Evolutionary conservation across 64 coral and sea anemone species (phyloP).

Genomic region (Montipora efflorescens): DNA sequence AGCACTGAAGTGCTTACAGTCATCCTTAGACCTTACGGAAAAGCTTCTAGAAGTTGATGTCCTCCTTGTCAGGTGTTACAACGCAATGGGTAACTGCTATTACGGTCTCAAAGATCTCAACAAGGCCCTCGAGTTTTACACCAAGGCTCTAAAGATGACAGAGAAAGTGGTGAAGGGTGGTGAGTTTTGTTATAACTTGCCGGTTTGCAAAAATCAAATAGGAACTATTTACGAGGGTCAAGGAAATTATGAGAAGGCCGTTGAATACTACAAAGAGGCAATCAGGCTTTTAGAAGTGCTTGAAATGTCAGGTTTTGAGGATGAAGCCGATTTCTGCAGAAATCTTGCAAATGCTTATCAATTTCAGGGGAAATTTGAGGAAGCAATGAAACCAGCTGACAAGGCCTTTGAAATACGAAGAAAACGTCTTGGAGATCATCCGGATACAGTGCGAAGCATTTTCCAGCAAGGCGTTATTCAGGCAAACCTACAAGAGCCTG

Average conservation of each 20-base stretch:
- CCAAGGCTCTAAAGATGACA: conserved; percentile 26
- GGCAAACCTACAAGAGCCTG: neutral
- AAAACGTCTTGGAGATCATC: conserved; percentile 17
- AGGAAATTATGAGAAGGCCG: conserved; percentile 11
- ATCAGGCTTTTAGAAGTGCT: conserved; percentile 36
- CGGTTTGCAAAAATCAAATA: conserved; percentile 45
- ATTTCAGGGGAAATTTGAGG: neutral
- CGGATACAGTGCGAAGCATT: conserved; percentile 35
- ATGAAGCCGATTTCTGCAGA: conserved; percentile 25
- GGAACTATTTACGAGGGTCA: neutral
- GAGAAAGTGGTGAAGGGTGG: neutral
- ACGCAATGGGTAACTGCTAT: conserved; percentile 61
- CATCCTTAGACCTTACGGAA: conserved; percentile 17
- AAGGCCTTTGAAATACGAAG: conserved; percentile 36
- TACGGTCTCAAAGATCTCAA: neutral
- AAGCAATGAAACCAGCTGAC: neutral
- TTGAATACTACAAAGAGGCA: conserved; percentile 47
- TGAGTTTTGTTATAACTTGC: conserved; percentile 17
- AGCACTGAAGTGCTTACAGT: conserved; percentile 2
- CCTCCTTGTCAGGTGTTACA: conserved; percentile 25
- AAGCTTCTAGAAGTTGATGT: neutral
- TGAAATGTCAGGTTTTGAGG: conserved; percentile 2
- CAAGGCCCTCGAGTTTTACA: conserved; percentile 27
- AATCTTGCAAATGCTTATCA: conserved; percentile 44
- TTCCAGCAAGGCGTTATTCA: conserved; percentile 32